Conservation (phyloP, 2,113 vertebrate genomes). For the Corythaeola cristata region DNA sequence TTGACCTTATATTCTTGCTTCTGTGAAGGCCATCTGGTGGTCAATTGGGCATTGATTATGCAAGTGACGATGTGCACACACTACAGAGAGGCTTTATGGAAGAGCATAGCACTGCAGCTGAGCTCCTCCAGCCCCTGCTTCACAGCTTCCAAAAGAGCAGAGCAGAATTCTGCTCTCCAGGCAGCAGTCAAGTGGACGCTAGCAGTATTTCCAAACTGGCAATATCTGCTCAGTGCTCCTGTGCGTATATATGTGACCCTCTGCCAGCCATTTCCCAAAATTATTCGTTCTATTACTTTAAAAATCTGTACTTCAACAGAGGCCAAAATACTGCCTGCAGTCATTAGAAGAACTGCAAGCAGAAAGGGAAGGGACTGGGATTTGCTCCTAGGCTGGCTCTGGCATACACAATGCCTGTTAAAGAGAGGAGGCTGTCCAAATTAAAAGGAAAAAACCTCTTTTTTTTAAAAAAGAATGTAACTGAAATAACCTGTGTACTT, state of each 20-base stretch:
- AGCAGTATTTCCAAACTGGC: neutral
- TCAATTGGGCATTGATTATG: neutral
- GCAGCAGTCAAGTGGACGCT: neutral
- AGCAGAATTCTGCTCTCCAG: neutral
- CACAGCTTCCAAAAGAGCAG: neutral
- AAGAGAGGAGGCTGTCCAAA: neutral
- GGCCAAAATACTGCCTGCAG: neutral
- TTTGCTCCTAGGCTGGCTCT: neutral
- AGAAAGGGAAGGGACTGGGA: neutral
- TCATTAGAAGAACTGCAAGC: neutral
- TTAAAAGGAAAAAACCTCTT: neutral
- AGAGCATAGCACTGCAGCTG: neutral
- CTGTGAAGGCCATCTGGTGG: conserved; percentile 11
- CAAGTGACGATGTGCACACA: neutral
- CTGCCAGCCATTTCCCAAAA: neutral
- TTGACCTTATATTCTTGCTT: conserved; percentile 9
- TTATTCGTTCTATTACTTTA: neutral
- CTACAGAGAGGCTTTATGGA: neutral
- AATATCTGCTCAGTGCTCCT: neutral
- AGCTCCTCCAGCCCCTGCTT: neutral
- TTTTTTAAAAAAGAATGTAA: neutral
- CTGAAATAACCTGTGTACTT: neutral
- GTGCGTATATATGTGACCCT: neutral
- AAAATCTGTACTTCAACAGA: neutral
- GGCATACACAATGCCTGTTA: neutral